Conservation (phyloP, 2,888 invertebrate genomes). For the Nezara viridula region DNA sequence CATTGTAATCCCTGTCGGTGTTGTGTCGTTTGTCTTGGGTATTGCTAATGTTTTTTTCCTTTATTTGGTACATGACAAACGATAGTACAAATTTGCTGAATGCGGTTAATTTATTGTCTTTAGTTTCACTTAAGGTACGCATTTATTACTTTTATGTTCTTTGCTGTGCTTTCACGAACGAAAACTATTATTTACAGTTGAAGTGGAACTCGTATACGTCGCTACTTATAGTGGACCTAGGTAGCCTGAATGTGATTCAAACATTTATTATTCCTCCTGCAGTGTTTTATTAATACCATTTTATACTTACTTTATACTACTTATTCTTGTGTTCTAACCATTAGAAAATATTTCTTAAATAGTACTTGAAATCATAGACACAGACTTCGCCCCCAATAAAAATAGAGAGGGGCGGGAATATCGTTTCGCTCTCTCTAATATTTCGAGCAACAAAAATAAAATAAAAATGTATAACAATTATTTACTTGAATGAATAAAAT, state of each 20-base stretch:
- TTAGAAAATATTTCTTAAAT: background rate
- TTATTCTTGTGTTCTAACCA: background rate
- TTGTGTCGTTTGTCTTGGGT: background rate
- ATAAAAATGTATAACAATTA: too few relatives aligned
- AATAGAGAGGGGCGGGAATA: too few relatives aligned
- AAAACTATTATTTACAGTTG: background rate
- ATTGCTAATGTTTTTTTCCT: background rate
- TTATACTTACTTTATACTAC: background rate
- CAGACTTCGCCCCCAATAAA: too few relatives aligned
- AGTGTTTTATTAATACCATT: background rate
- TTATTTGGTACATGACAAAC: background rate
- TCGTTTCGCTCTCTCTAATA: too few relatives aligned
- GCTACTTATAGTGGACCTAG: background rate
- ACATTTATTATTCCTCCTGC: background rate
- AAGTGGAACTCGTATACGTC: background rate
- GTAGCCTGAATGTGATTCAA: background rate
- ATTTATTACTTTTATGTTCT: background rate
- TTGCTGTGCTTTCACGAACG: background rate
- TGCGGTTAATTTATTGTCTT: background rate
- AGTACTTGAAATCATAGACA: background rate
- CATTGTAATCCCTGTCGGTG: background rate
- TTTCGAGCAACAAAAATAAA: too few relatives aligned
- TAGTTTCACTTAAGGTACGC: background rate
- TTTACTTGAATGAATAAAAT: too few relatives aligned
- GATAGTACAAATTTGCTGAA: background rate